Conservation (phyloP, 2,797 vertebrate genomes). For the Ateles fusciceps region DNA sequence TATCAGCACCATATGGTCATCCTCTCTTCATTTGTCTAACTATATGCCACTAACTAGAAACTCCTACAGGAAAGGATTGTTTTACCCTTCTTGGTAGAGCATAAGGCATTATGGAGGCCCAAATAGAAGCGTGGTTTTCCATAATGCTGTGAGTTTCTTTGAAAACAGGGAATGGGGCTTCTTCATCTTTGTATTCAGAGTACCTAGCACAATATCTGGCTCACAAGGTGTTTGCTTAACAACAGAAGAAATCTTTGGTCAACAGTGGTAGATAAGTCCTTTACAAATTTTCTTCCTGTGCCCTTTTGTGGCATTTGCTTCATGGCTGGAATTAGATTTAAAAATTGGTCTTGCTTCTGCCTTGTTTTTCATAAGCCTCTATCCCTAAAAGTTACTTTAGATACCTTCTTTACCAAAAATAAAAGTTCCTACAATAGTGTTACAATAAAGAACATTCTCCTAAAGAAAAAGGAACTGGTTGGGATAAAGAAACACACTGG, state of each 20-base stretch:
- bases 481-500: neutral
- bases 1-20: neutral
- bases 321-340: slow-evolving; percentile 34
- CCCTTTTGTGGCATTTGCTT: slow-evolving; percentile 38
- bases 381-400: neutral
- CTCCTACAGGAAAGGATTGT: neutral
- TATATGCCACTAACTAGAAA: neutral
- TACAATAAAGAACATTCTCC: neutral
- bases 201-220: neutral
- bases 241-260: slow-evolving; percentile 36
- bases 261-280: slow-evolving; percentile 36
- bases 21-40: neutral
- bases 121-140: neutral
- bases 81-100: neutral
- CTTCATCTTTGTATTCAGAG: neutral
- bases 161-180: neutral
- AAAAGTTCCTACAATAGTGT: neutral
- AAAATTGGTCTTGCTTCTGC: neutral
- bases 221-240: slow-evolving; percentile 5
- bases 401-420: neutral
- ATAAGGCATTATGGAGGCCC: neutral
- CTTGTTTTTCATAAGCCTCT: slow-evolving; percentile 11
- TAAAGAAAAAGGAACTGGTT: neutral
- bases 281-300: slow-evolving; percentile 41
- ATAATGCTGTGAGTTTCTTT: neutral